A percentile compares a stretch with the other conserved stretches of the same genome.
Conservation (phyloP, 2,113 vertebrate species). For the Xiphophorus hellerii region DNA sequence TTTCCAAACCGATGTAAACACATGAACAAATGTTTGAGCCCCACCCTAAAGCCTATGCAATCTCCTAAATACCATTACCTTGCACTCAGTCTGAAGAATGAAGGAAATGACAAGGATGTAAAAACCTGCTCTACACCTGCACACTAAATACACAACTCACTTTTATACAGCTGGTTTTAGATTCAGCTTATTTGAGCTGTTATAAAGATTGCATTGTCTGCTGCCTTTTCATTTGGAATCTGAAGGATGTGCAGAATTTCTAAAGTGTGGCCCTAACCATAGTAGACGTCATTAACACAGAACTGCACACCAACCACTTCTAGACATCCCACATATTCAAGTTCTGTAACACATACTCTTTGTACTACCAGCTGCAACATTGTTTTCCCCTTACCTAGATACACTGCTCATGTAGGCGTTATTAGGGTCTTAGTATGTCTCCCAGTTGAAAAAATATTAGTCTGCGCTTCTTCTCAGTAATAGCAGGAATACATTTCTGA, state of each 20-base stretch:
- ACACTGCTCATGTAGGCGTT: neutral
- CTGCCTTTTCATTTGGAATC: neutral
- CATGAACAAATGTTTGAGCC: conserved; percentile 14
- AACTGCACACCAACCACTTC: conserved; percentile 6
- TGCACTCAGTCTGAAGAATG: conserved; percentile 32
- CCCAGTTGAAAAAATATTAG: neutral
- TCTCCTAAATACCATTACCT: conserved; percentile 35
- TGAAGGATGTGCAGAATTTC: neutral
- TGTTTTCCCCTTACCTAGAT: neutral
- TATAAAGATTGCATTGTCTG: neutral
- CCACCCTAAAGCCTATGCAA: conserved; percentile 29
- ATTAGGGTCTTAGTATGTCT: neutral
- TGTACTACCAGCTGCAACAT: neutral
- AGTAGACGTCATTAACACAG: conserved; percentile 9
- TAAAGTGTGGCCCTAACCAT: neutral
- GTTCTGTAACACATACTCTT: conserved; percentile 3
- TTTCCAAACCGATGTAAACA: conserved; percentile 38
- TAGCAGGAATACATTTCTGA: neutral
- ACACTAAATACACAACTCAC: conserved; percentile 1
- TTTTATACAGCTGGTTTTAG: conserved; percentile 3
- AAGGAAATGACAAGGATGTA: conserved; percentile 22
- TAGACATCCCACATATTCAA: conserved; percentile 1
- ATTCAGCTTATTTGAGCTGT: neutral
- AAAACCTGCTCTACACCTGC: conserved; percentile 6
- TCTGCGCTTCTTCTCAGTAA: neutral